Evolutionary conservation across 2,888 invertebrate genomes (phyloP).

Genomic region (Bombylius major): DNA sequence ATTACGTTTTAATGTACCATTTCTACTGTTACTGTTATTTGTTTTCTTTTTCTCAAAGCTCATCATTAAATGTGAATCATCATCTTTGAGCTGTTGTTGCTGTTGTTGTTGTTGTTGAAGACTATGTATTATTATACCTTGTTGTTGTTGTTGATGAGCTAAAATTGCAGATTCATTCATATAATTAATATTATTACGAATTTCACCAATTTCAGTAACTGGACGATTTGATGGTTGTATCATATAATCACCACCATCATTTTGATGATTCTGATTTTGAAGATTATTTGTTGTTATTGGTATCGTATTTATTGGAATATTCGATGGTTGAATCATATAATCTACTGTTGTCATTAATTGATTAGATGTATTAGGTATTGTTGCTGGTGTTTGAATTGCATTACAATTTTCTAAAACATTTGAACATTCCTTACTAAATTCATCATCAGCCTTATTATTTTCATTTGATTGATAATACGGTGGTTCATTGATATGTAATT

Average conservation of each 20-base stretch:
- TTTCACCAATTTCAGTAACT: slow-evolving; percentile 23
- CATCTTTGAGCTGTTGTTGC: slow-evolving; percentile 1
- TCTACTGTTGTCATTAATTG: slow-evolving; percentile 26
- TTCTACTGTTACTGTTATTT: slow-evolving; percentile 9
- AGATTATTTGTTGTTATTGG: no score
- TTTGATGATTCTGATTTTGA: background rate
- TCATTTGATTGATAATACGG: slow-evolving; percentile 36
- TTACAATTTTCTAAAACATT: slow-evolving; percentile 31
- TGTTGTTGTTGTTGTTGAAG: background rate
- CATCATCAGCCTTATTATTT: slow-evolving; percentile 32
- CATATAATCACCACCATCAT: slow-evolving; percentile 31
- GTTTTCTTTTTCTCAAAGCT: slow-evolving; percentile 13
- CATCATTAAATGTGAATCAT: slow-evolving; percentile 13
- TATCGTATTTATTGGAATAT: slow-evolving; percentile 42
- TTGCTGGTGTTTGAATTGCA: background rate
- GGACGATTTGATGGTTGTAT: slow-evolving; percentile 35
- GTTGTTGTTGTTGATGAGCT: background rate
- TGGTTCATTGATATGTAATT: slow-evolving; percentile 33
- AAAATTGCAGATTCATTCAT: slow-evolving; percentile 4
- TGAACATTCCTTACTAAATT: slow-evolving; percentile 35
- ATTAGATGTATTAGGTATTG: slow-evolving; percentile 16
- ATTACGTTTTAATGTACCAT: slow-evolving; percentile 32
- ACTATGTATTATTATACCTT: no score
- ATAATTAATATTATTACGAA: slow-evolving; percentile 17
- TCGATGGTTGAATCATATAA: slow-evolving; percentile 49